phyloP scores from a whole-genome alignment of 2,797 vertebrate species.

The Psittacula derbiana region DNA sequence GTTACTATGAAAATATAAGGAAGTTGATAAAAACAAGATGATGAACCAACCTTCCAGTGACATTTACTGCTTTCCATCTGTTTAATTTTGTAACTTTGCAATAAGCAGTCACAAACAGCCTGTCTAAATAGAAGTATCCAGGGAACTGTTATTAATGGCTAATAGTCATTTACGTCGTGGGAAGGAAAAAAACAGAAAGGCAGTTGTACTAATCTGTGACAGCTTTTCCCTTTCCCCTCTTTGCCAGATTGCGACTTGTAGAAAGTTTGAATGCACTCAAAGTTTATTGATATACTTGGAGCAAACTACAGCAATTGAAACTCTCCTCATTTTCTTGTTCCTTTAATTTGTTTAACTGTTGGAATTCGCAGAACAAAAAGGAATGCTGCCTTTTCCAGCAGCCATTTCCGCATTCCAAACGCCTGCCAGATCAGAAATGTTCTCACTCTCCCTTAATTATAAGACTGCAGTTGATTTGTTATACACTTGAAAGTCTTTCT shows the following conservation, averaged over 20 bases:
- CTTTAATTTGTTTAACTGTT: background rate
- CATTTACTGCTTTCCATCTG: background rate
- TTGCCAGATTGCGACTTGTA: background rate
- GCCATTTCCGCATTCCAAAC: background rate
- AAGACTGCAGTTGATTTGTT: background rate
- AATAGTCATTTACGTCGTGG: background rate
- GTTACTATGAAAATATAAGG: background rate
- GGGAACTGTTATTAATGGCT: background rate
- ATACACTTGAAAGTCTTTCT: background rate
- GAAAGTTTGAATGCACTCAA: background rate
- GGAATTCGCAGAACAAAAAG: background rate
- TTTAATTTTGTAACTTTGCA: background rate
- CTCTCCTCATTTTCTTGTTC: background rate
- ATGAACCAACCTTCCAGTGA: background rate
- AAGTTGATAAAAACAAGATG: background rate
- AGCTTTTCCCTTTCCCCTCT: background rate
- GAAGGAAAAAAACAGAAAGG: background rate
- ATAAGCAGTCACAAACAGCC: background rate
- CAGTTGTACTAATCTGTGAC: background rate
- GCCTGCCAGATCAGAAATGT: background rate
- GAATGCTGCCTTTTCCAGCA: background rate
- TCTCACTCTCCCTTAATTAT: slow-evolving; percentile 17
- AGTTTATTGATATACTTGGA: background rate
- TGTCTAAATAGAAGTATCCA: background rate
- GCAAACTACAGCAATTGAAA: background rate